Evolutionary conservation across 1,140 invertebrate species (phyloP), one percentile per base, ranked within the genome.

Genomic region (Solenopsis fugax): DNA sequence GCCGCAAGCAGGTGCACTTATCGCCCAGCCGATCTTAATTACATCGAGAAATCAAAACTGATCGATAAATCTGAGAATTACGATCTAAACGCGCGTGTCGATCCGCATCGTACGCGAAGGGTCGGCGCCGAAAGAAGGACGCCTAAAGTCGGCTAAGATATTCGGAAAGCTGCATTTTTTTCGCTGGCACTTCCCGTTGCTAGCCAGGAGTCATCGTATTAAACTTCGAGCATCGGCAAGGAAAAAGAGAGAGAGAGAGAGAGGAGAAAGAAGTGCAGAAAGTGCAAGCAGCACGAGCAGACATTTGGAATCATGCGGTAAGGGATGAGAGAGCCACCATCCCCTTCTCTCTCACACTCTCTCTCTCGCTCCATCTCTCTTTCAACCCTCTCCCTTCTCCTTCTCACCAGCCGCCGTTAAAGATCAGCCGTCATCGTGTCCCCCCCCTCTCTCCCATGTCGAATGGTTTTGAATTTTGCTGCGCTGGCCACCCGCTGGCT

Each of bases 371-470:
- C 29, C 29, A 29, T 29, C 69, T 82, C 60, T 54, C 18, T 12
- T 72, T 12, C 81, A 87, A 85, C 86, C 87, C 80, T 89, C 86
- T 62, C 54, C 78, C 56, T 69, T 56, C 41, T 54, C 6, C 69
- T 85, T 82, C 88, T 86, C 81, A 60, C 65, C 71, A 77, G 56
- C 34, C 86, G n/a, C 84, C 56, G 89, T 92, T 92, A 92, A 92
- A 92, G 91, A 93, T 93, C 91, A 90, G 87, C 75, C 89, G 88
- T 88, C 77, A 89, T 91, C 37, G 54, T 29, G 88, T 64, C 75
- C 6, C 7, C 7, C n/a, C 64, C 72, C n/a, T 60, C 72, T 6
- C 7, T 7, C n/a, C 34, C 58, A 34, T 45, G 41, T 87, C 65
- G 60, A 88, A 65, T 71, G 76, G 62, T 87, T 87, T 85, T 67